A percentile compares a stretch with the other conserved stretches of the same genome.
phyloP scores from a whole-genome alignment of 2,888 invertebrate species.

The Drosophila heteroneura region DNA sequence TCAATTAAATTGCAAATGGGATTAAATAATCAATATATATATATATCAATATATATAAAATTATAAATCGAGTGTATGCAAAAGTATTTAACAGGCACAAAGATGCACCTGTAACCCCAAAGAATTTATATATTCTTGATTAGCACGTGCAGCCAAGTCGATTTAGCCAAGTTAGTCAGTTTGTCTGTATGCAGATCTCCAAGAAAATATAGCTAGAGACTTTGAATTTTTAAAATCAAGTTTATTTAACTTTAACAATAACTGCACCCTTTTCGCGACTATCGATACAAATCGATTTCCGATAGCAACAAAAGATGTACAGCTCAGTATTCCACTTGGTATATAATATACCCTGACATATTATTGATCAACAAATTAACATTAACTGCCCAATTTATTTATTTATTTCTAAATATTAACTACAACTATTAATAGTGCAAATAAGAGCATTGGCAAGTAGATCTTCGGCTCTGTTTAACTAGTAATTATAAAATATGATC shows the following conservation, averaged over 20 bases:
- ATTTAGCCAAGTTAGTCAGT: not conserved
- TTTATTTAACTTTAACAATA: not conserved
- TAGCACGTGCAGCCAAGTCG: too few species aligned
- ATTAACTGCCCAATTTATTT: not conserved
- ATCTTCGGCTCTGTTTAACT: not conserved
- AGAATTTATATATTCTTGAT: not conserved
- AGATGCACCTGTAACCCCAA: not conserved
- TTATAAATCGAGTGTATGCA: not conserved
- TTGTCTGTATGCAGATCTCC: not conserved
- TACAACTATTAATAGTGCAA: not conserved
- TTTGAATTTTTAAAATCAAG: not conserved
- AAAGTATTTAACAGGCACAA: rapidly evolving
- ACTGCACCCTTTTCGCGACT: not conserved
- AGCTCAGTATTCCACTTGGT: too few species aligned
- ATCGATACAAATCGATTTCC: not conserved
- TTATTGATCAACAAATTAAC: not conserved
- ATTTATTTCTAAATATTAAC: not conserved
- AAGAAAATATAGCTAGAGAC: not conserved
- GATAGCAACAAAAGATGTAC: not conserved
- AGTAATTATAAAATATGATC: rapidly evolving
- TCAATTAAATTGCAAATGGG: rapidly evolving
- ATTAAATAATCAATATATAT: not conserved
- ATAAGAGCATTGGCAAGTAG: not conserved
- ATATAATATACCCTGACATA: not conserved
- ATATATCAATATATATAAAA: too few species aligned